Evolutionary conservation across 92 coral and sea anemone species (phyloP).

Genomic region (Phenganax marumi): DNA sequence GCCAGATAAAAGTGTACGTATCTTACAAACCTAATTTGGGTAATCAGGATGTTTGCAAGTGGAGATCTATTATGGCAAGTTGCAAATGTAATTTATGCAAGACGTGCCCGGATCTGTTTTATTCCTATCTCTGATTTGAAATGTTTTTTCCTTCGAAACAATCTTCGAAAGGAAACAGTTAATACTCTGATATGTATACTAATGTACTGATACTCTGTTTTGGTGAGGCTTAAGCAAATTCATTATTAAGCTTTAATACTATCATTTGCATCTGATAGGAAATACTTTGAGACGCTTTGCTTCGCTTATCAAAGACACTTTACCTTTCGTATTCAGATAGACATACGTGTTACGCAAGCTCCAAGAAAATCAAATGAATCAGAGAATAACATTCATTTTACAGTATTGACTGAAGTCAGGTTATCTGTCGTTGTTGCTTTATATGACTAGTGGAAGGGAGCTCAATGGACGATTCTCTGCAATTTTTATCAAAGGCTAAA

Average conservation of each 20-base stretch:
- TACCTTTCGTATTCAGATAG: slow-evolving; percentile 22
- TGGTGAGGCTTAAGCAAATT: background rate
- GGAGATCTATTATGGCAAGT: too few relatives aligned
- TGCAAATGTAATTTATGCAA: too few relatives aligned
- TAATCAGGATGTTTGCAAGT: too few relatives aligned
- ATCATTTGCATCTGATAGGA: background rate
- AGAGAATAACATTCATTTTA: background rate
- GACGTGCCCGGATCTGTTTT: too few relatives aligned
- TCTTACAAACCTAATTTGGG: too few relatives aligned
- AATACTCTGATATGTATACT: background rate
- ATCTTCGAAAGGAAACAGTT: background rate
- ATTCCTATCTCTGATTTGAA: background rate
- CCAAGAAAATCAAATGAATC: background rate
- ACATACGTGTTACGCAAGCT: too few relatives aligned
- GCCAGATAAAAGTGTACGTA: too few relatives aligned
- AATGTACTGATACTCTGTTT: background rate
- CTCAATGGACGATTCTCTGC: background rate
- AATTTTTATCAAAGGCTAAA: background rate
- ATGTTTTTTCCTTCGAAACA: background rate
- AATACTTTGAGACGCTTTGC: background rate
- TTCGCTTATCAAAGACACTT: slow-evolving; percentile 25
- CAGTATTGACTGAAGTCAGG: background rate
- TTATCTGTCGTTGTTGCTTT: background rate
- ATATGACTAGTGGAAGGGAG: background rate
- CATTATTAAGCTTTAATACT: background rate